A percentile compares a stretch with the other conserved stretches of the same genome.
Conservation (phyloP, 2,113 vertebrate species). For the Thermophis baileyi region DNA sequence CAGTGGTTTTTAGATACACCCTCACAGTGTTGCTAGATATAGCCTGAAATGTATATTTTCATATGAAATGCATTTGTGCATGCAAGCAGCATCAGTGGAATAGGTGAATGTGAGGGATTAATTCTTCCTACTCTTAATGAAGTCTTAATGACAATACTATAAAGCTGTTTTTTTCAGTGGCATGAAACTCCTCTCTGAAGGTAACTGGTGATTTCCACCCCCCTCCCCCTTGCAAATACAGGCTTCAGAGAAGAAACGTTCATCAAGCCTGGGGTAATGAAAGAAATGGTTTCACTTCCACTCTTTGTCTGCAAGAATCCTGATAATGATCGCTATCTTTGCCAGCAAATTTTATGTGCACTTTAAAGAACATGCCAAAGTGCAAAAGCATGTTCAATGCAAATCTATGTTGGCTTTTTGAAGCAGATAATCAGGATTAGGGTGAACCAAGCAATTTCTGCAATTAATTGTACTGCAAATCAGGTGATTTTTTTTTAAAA, state of each 20-base stretch:
- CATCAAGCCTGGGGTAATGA: background rate
- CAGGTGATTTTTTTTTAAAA: background rate
- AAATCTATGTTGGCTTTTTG: background rate
- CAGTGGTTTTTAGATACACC: background rate
- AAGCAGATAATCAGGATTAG: background rate
- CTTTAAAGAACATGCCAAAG: background rate
- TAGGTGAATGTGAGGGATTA: background rate
- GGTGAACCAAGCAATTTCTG: background rate
- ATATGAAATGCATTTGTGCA: background rate
- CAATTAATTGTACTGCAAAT: background rate
- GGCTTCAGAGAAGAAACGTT: background rate
- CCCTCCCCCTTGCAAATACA: background rate
- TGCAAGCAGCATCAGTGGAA: background rate
- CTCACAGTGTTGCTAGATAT: background rate
- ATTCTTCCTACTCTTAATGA: background rate
- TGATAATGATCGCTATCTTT: background rate
- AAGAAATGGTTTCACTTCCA: background rate
- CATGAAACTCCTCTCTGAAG: background rate
- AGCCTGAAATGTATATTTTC: background rate
- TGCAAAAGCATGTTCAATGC: background rate
- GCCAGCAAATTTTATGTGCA: background rate
- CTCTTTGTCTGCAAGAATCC: background rate
- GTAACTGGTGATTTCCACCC: background rate
- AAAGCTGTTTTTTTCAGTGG: background rate
- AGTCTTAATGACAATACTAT: background rate